phyloP scores from a whole-genome alignment of 1,140 invertebrate species.

The Drosophila sp. region DNA sequence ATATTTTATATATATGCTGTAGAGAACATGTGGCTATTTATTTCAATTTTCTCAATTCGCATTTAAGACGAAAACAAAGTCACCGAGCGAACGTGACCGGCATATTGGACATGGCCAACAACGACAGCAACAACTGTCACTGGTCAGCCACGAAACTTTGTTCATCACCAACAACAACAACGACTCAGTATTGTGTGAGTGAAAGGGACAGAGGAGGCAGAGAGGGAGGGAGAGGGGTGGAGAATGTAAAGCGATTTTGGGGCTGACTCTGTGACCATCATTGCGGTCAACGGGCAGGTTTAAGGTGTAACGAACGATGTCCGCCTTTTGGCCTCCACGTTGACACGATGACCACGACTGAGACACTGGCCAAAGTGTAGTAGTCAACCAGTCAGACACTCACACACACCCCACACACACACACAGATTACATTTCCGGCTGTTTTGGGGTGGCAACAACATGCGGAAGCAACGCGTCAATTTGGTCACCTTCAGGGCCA shows the following conservation, averaged over 20 bases:
- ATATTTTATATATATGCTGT: conserved; percentile 28
- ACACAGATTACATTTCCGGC: conserved; percentile 70
- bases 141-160: conserved; percentile 72
- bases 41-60: conserved; percentile 82
- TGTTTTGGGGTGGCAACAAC: conserved; percentile 30
- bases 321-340: conserved; percentile 65
- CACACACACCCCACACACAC: conserved; percentile 29
- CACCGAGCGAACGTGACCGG: conserved; percentile 74
- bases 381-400: conserved; percentile 30
- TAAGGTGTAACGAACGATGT: conserved; percentile 76
- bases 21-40: conserved; percentile 71
- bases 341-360: conserved; percentile 62
- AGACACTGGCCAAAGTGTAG: conserved; percentile 25
- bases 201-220: background rate
- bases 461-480: conserved; percentile 70
- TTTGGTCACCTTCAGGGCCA: conserved; percentile 68
- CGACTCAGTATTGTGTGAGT: background rate
- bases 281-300: conserved; percentile 75
- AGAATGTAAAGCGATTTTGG: conserved; percentile 78
- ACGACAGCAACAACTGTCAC: conserved; percentile 51
- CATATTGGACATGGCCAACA: conserved; percentile 50
- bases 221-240: conserved; percentile 13
- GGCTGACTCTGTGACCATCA: conserved; percentile 72
- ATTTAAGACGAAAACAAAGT: conserved; percentile 83
- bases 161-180: conserved; percentile 56